Conservation (phyloP, 1,140 invertebrate species). For the Drosophila teissieri region DNA sequence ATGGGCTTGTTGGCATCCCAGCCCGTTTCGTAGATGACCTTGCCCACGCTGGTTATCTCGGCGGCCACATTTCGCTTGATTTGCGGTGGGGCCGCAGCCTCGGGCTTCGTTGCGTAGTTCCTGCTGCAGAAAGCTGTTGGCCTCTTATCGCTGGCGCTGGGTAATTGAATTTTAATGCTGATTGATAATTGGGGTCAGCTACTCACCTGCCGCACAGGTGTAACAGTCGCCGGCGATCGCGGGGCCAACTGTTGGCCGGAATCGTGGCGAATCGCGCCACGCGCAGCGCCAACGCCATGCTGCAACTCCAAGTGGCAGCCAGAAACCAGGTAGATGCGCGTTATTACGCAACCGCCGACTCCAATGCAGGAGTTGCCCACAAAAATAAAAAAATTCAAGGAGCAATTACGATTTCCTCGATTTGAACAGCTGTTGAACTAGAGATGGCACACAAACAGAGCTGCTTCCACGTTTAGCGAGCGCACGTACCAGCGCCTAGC, state of each 20-base stretch:
- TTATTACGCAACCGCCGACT: slow-evolving; percentile 72
- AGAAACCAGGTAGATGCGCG: slow-evolving; percentile 11
- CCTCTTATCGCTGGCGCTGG: slow-evolving; percentile 25
- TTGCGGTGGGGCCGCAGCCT: slow-evolving; percentile 26
- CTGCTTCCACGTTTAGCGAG: neutral
- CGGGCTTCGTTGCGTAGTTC: slow-evolving; percentile 13
- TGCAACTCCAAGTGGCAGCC: neutral
- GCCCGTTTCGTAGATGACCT: slow-evolving; percentile 60
- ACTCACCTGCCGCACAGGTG: slow-evolving; percentile 51
- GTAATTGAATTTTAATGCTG: slow-evolving; percentile 60
- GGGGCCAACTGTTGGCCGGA: slow-evolving; percentile 40
- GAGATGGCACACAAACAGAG: neutral
- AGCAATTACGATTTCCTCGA: slow-evolving; percentile 25
- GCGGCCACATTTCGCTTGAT: slow-evolving; percentile 72
- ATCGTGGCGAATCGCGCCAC: slow-evolving; percentile 23
- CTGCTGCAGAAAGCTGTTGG: slow-evolving; percentile 21
- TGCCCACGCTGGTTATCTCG: slow-evolving; percentile 70
- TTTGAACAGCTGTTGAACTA: slow-evolving; percentile 11
- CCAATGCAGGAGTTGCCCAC: slow-evolving; percentile 62
- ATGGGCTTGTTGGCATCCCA: slow-evolving; percentile 55
- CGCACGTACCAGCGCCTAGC: neutral
- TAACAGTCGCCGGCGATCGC: slow-evolving; percentile 44
- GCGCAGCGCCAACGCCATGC: slow-evolving; percentile 63
- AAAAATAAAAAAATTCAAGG: slow-evolving; percentile 28
- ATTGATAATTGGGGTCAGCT: slow-evolving; percentile 15